Evolutionary conservation across 2,888 invertebrate species (phyloP).

Genomic region (Heliconius aoede): DNA sequence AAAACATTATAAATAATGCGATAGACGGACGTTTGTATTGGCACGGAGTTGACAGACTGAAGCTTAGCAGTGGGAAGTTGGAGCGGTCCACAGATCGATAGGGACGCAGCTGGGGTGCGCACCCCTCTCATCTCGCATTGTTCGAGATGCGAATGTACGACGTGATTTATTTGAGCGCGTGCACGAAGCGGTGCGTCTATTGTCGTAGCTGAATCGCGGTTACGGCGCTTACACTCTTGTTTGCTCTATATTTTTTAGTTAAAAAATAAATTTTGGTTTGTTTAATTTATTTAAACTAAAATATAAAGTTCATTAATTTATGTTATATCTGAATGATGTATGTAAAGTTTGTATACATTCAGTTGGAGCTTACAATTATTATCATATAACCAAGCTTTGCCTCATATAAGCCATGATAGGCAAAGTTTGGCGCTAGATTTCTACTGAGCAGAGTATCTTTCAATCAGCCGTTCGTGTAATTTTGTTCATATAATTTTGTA

Average conservation of each 20-base stretch:
- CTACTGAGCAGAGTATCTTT: not conserved
- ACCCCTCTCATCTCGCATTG: constrained; percentile 81
- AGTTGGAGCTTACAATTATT: not conserved
- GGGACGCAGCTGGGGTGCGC: constrained; percentile 82
- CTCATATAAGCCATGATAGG: not conserved
- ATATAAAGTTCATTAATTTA: not conserved
- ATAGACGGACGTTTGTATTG: constrained; percentile 58
- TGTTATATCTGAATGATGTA: not conserved
- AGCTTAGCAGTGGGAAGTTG: constrained; percentile 62
- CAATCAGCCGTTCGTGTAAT: no score
- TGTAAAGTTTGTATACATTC: not conserved
- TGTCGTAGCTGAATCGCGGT: constrained; percentile 39
- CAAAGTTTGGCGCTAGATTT: not conserved
- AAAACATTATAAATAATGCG: constrained; percentile 42
- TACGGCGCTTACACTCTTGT: constrained; percentile 34
- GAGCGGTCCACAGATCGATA: constrained; percentile 79
- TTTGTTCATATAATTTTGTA: not conserved
- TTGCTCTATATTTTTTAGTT: constrained; percentile 16
- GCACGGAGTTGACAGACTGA: constrained; percentile 71
- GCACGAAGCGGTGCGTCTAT: constrained; percentile 47
- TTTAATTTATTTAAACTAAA: no score
- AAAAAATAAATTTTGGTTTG: not conserved
- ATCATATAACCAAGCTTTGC: not conserved
- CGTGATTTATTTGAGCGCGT: constrained; percentile 72
- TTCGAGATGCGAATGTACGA: constrained; percentile 67